phyloP scores from a whole-genome alignment of 2,888 invertebrate species.

The Petrolisthes cinctipes region DNA sequence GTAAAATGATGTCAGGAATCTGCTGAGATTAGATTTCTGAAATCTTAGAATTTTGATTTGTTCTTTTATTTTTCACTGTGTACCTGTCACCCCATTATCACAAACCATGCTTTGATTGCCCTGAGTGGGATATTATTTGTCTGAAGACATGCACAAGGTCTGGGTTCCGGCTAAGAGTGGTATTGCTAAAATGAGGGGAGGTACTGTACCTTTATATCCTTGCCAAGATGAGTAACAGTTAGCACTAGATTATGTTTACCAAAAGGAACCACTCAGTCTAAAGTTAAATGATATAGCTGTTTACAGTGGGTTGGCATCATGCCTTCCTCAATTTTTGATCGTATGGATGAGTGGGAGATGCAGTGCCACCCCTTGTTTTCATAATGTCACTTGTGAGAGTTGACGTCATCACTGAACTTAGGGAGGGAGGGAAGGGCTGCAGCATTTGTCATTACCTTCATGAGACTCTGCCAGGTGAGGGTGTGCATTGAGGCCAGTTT shows the following conservation, averaged over 20 bases:
- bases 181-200: not conserved
- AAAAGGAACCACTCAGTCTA: no score
- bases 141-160: slow-evolving; percentile 38
- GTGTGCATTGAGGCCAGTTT: no score
- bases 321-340: no score
- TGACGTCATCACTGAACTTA: no score
- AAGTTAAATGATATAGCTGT: no score
- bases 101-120: slow-evolving; percentile 56
- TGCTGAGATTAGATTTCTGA: not conserved
- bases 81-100: slow-evolving; percentile 35
- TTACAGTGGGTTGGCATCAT: no score
- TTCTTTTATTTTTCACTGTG: slow-evolving; percentile 23
- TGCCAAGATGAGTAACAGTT: no score
- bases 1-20: slow-evolving; percentile 7
- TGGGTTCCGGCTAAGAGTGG: slow-evolving; percentile 22
- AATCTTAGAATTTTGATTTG: slow-evolving; percentile 13
- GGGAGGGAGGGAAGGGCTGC: not conserved
- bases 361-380: no score
- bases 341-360: no score
- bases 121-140: slow-evolving; percentile 32
- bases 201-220: not conserved
- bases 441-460: not conserved
- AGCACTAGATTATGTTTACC: no score
- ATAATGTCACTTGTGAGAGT: no score
- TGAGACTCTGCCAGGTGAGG: no score